Evolutionary conservation across 2,888 invertebrate species (phyloP), one percentile per base, ranked within the genome.

Genomic region (Cyclophora albipunctata): DNA sequence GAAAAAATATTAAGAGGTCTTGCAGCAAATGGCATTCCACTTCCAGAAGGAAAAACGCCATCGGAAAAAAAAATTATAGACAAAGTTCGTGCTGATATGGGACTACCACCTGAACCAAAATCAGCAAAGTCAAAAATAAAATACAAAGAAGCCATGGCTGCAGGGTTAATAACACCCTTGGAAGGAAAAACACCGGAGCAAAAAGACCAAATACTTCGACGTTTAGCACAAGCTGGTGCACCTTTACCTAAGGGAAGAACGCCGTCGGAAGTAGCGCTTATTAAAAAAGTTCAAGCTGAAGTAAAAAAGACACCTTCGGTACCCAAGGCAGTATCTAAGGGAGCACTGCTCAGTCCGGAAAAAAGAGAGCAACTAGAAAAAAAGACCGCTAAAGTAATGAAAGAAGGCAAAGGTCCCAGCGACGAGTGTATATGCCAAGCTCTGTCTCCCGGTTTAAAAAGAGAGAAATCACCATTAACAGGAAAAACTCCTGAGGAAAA

Each of bases 351-450:
- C 2, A 5, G 5, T 5, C 37, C 5, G 37, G 5, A 37, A 5
- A 5, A 37, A 37, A 37, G 5, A 37, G 4, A 5, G 2, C 58
- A 62, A 49, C 49, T 69, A 40, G 64, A 69, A 42, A 42, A 50
- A 41, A 55, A 57, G 59, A 67, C 67, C 2, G 59, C 59, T 4
- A 69, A 66, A 55, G 48, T 54, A 7, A 58, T 67, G 41, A 65
- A 63, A 54, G 69, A 69, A 59, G 62, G 60, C 3, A 65, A 64
- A 53, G 67, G 67, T 2, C 66, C 66, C 2, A 62, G 63, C 46
- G 68, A 69, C 46, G 66, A 69, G 56, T 70, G 70, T 51, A 68
- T 69, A 45, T 69, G 67, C 53, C 57, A 58, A n/a, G 50, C 66
- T 34, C 49, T 69, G 6, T 61, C 66, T 7, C 64, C 67, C 33